A percentile compares a stretch with the other conserved stretches of the same genome.
Conservation (phyloP, 2,113 vertebrate species). For the Burhinus oedicnemus region DNA sequence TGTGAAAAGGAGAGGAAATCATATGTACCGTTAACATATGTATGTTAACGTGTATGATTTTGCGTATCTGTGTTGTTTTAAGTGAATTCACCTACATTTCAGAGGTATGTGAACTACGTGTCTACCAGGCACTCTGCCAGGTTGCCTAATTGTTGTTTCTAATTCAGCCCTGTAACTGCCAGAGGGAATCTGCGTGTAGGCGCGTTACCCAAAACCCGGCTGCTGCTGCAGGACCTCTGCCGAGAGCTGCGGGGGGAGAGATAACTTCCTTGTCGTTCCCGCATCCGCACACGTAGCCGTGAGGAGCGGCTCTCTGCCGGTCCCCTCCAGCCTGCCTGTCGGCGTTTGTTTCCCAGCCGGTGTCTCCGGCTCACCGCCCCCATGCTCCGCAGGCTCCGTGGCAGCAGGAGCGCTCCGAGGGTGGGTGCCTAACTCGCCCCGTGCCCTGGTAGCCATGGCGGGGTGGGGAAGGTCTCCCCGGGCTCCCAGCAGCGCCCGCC, state of each 20-base stretch:
- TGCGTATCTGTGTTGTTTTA: neutral
- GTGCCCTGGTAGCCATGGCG: accelerated
- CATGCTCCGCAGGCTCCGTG: neutral
- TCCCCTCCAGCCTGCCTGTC: neutral
- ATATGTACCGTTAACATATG: too few relatives aligned
- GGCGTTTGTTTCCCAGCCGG: neutral
- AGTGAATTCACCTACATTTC: neutral
- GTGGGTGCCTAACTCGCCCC: neutral
- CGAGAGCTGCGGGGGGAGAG: neutral
- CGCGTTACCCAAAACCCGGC: neutral
- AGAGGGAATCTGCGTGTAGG: neutral
- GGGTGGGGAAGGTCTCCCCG: neutral
- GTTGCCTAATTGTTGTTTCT: neutral
- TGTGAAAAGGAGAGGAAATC: neutral
- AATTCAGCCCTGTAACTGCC: neutral
- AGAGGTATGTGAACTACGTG: neutral
- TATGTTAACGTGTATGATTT: neutral
- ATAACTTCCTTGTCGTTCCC: neutral
- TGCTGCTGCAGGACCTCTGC: neutral
- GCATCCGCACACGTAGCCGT: accelerated
- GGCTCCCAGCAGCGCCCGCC: neutral
- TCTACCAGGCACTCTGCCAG: neutral
- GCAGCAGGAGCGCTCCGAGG: neutral
- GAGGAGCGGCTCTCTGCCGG: neutral
- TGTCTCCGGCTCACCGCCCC: accelerated